A percentile compares a stretch with the other conserved stretches of the same genome.
Conservation (phyloP, 1,140 invertebrate species). For the Dendrolimus kikuchii region DNA sequence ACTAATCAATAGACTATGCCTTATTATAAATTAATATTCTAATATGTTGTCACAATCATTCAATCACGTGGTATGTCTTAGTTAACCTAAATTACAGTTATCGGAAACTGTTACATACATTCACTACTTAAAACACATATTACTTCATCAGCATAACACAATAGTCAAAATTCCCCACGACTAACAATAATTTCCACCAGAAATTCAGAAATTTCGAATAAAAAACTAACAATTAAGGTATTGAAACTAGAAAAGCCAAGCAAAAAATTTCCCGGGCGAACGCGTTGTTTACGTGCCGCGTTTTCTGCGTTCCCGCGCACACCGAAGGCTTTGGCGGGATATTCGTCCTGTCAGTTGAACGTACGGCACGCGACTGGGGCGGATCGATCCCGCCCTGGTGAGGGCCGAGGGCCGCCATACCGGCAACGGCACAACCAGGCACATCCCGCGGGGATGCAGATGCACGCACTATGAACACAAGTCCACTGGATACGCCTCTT, state of each 20-base stretch:
- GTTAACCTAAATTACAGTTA: too few relatives aligned
- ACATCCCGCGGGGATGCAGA: constrained; percentile 61
- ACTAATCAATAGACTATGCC: too few relatives aligned
- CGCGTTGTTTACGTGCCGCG: not conserved
- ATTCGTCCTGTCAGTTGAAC: constrained; percentile 34
- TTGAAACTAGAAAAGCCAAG: too few relatives aligned
- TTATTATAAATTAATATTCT: too few relatives aligned
- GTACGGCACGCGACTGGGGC: constrained; percentile 54
- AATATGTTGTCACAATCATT: too few relatives aligned
- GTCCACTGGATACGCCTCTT: constrained; percentile 33
- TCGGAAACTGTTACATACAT: too few relatives aligned
- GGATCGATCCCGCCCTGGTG: constrained; percentile 58
- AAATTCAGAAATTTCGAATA: not conserved
- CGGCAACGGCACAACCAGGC: constrained; percentile 16
- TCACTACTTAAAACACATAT: too few relatives aligned
- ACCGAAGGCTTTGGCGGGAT: constrained; percentile 51
- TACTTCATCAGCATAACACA: too few relatives aligned
- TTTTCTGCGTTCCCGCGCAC: constrained; percentile 52
- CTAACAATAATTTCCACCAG: not conserved
- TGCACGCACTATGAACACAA: constrained; percentile 27
- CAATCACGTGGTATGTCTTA: too few relatives aligned
- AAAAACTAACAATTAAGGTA: not conserved
- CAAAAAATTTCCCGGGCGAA: too few relatives aligned
- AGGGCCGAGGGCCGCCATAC: not conserved
- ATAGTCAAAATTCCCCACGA: too few relatives aligned